Evolutionary conservation across 1,140 invertebrate genomes (phyloP), one percentile per base, ranked within the genome.

Genomic region (Zaprionus kolodkinae): DNA sequence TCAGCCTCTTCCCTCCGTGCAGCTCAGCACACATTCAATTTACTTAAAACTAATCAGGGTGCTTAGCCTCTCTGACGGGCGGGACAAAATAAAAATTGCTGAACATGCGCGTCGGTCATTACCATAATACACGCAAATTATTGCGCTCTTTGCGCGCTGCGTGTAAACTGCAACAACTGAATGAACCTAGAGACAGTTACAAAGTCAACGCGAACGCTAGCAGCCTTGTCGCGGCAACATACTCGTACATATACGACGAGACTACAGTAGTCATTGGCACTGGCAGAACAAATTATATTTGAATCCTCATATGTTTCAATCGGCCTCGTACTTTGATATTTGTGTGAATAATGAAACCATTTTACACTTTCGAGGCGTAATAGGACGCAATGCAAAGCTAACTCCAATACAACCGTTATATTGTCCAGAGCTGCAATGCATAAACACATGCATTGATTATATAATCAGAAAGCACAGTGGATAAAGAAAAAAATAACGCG

Each of bases 121-220:
- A 87, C 66, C 79, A 79, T 86, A 86, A 86, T 77, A 74, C 71
- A 72, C 38, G 59, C 61, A 86, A 86, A 67, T 86, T 86, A 86
- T 87, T 62, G 69, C 72, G 55, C 69, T 56, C 62, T 79, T 71
- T 75, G 65, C 36, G 13, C 54, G 27, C 36, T 38, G 38, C 21
- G 52, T 67, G 81, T 84, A 85, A 85, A 85, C 27, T 84, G 68
- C 25, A 11, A 10, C 38, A 84, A 80, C 62, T 62, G 68, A 72
- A 38, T 63, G 63, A 60, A 52, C 33, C 56, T 45, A 10, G 40
- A 65, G 43, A 65, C 40, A 36, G 21, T 43, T 15, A 52, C 61
- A 62, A 43, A 54, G 43, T 52, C 30, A 35, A 13, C 30, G 35
- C 33, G 35, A 57, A n/a, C 15, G 40, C 40, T 33, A 21, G 36